Base-by-base conservation (phyloP, 2,888 invertebrate genomes). In the Formica aserva region DNA sequence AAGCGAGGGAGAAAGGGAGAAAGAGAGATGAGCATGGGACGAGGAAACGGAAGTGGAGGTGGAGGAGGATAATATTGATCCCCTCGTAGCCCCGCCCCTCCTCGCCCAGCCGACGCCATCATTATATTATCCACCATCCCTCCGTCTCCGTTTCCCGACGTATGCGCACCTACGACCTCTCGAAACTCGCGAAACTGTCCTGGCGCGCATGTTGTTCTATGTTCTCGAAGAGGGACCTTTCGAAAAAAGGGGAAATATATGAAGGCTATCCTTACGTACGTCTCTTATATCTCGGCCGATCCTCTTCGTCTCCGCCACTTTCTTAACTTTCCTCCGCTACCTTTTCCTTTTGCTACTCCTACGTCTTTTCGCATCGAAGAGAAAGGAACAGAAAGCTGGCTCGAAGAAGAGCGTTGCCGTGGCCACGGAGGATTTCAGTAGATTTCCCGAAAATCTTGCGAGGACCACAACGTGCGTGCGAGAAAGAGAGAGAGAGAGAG, bases 61-160 rank as follows among this genome's bases (percentile, higher is more conserved):
- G 92, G 93, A 94, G 94, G 94, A 94, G 94, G 94, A 94, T 94
- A 94, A 94, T 95, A 95, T 95, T 94, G 94, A 95, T 95, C 94
- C 94, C 94, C 94, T 93, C 94, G 93, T 94, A 93, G 94, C 94
- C 94, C 94, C 94, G 94, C 94, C 94, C 93, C 94, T 92, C 94
- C 94, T 92, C 93, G 91, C 90, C 91, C 92, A 89, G 91, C 88
- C 94, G 94, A 93, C 94, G 94, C 94, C 94, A 94, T 95, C 94
- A 94, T 94, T 94, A 94, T 94, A 94, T 94, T 94, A 94, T 94
- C 94, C 94, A 94, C 94, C 94, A 94, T 94, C 94, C 94, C 94
- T 94, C 92, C 89, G 91, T 92, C 90, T 91, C 78, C 71, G 78
- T 78, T 90, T 91, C 90, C 65, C 92, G 88, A 89, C 90, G 89